phyloP scores from a whole-genome alignment of 2,797 vertebrate species.

The Coilia nasus region DNA sequence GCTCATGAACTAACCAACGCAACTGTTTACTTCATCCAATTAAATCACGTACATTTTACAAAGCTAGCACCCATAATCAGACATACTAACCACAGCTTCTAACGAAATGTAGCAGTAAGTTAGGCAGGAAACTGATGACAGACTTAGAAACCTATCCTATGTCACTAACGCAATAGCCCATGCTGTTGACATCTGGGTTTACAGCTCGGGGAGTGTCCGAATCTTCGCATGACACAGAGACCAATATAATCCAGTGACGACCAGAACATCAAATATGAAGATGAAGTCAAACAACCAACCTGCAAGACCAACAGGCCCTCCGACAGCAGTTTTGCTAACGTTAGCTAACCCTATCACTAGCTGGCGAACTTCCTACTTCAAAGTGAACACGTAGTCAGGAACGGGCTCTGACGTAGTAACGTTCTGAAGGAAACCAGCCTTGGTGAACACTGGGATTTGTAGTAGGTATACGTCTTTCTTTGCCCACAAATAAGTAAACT shows the following conservation, averaged over 20 bases:
- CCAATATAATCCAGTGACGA: not conserved
- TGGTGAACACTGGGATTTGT: not conserved
- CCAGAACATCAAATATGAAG: not conserved
- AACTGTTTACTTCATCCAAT: no score
- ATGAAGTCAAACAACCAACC: slow-evolving; percentile 22
- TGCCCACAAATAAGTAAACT: no score
- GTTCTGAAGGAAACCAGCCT: not conserved
- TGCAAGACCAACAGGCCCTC: slow-evolving; percentile 26
- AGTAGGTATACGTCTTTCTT: not conserved
- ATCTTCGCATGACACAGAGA: not conserved
- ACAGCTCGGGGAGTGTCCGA: not conserved
- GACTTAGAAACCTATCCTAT: not conserved
- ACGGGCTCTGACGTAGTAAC: not conserved
- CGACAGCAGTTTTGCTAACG: slow-evolving; percentile 6
- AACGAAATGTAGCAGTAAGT: not conserved
- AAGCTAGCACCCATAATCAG: not conserved
- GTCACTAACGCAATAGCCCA: not conserved
- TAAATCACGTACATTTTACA: not conserved
- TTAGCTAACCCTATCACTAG: slow-evolving; percentile 12
- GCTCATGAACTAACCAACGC: no score
- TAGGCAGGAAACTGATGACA: not conserved
- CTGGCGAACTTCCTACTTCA: slow-evolving; percentile 28
- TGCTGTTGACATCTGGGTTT: not conserved
- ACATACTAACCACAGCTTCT: not conserved
- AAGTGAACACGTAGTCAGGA: slow-evolving; percentile 46